These are phyloP conservation scores for Chrysochloris asiatica DNA, from an alignment of 2,113 vertebrate genomes.

Conservation along the genomic window DNA sequence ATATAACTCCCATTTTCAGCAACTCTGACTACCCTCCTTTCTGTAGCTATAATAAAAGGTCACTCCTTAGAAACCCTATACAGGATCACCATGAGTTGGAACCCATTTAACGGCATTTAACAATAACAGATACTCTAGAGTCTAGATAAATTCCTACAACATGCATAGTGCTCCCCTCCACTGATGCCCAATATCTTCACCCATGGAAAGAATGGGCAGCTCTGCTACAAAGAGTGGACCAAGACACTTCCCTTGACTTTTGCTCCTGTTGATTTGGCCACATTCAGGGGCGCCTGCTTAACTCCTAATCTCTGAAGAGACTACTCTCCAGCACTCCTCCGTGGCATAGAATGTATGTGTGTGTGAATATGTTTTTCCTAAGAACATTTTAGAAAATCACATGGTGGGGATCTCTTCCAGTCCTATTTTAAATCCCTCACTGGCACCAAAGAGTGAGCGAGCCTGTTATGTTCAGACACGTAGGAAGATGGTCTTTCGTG, in stretches of 20 bases:
- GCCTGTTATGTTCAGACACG: background rate
- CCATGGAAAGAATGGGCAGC: background rate
- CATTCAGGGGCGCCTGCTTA: too few relatives aligned
- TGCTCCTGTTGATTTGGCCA: too few relatives aligned
- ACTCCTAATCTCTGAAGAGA: background rate
- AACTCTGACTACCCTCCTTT: background rate
- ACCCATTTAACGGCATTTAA: too few relatives aligned
- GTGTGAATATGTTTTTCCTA: background rate
- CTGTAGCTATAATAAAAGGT: background rate
- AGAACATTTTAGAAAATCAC: background rate
- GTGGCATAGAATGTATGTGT: background rate
- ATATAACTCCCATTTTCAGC: background rate
- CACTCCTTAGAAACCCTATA: too few relatives aligned
- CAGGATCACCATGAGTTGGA: too few relatives aligned
- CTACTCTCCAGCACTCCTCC: background rate
- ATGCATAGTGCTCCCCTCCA: background rate
- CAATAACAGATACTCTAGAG: background rate
- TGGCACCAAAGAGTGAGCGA: background rate
- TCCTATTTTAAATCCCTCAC: too few relatives aligned
- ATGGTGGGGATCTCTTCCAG: background rate
- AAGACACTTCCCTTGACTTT: background rate
- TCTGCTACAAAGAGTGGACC: background rate
- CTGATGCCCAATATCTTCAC: background rate
- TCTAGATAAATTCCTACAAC: background rate
- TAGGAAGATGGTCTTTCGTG: background rate